Evolutionary conservation across 2,888 invertebrate species (phyloP).

Genomic region (Hoplodrina blanda): DNA sequence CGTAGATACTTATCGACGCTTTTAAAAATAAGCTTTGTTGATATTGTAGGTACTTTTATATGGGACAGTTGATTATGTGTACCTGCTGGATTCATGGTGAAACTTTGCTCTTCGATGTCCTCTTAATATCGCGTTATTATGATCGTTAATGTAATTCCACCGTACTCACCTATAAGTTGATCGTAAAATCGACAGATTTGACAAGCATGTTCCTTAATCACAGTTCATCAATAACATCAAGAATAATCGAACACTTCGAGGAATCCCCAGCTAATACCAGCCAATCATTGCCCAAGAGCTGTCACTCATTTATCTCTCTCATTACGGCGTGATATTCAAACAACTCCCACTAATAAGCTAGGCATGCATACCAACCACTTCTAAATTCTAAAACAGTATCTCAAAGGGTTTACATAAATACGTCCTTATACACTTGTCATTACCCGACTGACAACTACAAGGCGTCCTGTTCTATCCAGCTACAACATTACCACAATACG

Average conservation of each 20-base stretch:
- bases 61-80: no score
- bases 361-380: constrained; percentile 61
- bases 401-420: constrained; percentile 84
- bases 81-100: no score
- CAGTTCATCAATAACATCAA: constrained; percentile 18
- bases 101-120: no score
- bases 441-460: constrained; percentile 82
- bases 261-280: constrained; percentile 33
- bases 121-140: no score
- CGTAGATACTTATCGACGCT: no score
- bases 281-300: constrained; percentile 51
- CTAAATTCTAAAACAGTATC: constrained; percentile 78
- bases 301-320: constrained; percentile 61
- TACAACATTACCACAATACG: constrained; percentile 56
- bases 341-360: constrained; percentile 65
- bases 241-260: constrained; percentile 26
- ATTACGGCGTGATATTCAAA: constrained; percentile 50
- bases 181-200: not conserved
- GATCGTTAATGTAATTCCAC: not conserved
- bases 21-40: no score
- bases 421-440: constrained; percentile 84
- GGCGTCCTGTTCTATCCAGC: constrained; percentile 72
- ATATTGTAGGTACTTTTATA: no score
- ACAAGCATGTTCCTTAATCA: constrained; percentile 2
- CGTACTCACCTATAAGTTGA: not conserved